Percentiles rank a stretch among this genome's conserved stretches.
Conservation (phyloP, 2,888 invertebrate species). For the Sisyra nigra region DNA sequence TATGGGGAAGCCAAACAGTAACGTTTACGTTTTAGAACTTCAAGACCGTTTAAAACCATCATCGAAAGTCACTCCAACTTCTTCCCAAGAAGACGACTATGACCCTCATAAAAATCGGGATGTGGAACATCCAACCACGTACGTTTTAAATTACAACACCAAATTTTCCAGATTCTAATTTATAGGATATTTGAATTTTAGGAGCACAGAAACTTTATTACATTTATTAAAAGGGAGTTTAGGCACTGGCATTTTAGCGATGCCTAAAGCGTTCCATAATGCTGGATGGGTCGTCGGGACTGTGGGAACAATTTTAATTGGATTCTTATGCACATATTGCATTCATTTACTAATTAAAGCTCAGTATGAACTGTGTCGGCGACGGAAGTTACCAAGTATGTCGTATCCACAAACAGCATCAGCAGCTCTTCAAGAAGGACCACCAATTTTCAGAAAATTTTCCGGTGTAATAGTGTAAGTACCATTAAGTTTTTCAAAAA, state of each 20-base stretch:
- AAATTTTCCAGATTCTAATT: neutral
- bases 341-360: slow-evolving; percentile 72
- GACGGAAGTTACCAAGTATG: slow-evolving; percentile 36
- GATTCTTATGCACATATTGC: slow-evolving; percentile 82
- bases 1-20: slow-evolving; percentile 11
- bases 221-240: slow-evolving; percentile 80
- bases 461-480: slow-evolving; percentile 52
- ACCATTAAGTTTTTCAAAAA: neutral
- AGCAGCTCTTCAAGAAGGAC: slow-evolving; percentile 62
- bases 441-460: slow-evolving; percentile 41
- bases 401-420: slow-evolving; percentile 72
- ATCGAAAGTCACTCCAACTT: slow-evolving; percentile 10
- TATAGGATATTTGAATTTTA: slow-evolving; percentile 23
- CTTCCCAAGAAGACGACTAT: slow-evolving; percentile 35
- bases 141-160: slow-evolving; percentile 28
- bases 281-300: slow-evolving; percentile 69
- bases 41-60: slow-evolving; percentile 27
- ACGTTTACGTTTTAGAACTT: slow-evolving; percentile 28
- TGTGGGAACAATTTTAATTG: slow-evolving; percentile 68
- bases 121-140: slow-evolving; percentile 59
- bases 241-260: slow-evolving; percentile 82
- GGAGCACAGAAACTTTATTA: slow-evolving; percentile 64
- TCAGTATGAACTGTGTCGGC: slow-evolving; percentile 44
- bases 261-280: slow-evolving; percentile 75
- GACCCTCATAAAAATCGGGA: slow-evolving; percentile 50